Base-by-base conservation (phyloP, 2,888 invertebrate genomes). In the Hydrotaea cyrtoneurina region DNA sequence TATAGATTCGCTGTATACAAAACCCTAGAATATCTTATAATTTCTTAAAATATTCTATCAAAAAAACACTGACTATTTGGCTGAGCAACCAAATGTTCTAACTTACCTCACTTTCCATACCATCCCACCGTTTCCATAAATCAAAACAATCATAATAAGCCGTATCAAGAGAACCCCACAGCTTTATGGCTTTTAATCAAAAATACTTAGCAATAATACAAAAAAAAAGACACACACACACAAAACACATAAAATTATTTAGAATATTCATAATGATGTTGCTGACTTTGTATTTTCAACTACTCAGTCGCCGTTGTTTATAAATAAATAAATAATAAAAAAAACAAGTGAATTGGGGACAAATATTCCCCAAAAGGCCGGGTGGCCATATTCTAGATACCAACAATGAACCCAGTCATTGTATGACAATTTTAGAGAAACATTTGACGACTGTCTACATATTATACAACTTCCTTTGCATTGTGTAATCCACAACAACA, bases 281-380 rank as follows among this genome's bases (percentile, higher is more conserved):
- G 19, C n/a, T 3, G n/a, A 17, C 17, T 7, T 53, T 53, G 19
- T 53, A 17, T 17, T 53, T 53, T 7, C 2, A 17, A n/a, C 17
- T 17, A 17, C 53, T 17, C 53, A 17, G 53, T 57, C 8, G 13
- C 13, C 26, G 26, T 26, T 26, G 26, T n/a, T 2, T 26, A 26
- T 53, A 59, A 59, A 59, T 13, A 62, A n/a, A n/a, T n/a, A n/a
- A n/a, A n/a, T n/a, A n/a, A n/a, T n/a, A n/a, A n/a, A n/a, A n/a
- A n/a, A n/a, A n/a, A n/a, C n/a, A n/a, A n/a, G 2, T 15, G 50
- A 73, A 86, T 77, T 81, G 80, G 71, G 83, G 81, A 79, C 86
- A 86, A 83, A 62, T 78, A 19, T 39, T 26, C 79, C 75, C 62
- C 74, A 84, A 84, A 84, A 80, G 80, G 83, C 80, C 64, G 71